Evolutionary conservation across 2,888 invertebrate species (phyloP), one percentile per base, ranked within the genome.

Genomic region (Diadegma fenestrale): DNA sequence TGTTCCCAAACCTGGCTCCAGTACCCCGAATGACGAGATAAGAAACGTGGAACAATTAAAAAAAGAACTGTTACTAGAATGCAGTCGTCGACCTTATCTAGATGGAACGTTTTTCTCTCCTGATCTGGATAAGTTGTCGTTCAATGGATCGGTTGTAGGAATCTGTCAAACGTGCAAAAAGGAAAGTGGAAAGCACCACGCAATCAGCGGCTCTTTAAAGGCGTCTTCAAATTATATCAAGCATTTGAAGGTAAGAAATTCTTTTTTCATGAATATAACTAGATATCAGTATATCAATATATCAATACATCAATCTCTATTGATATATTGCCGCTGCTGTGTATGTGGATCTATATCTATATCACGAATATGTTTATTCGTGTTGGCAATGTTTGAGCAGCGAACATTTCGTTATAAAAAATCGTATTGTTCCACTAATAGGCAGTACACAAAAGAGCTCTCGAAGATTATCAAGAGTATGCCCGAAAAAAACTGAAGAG

Each of bases 401-500:
- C 17, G 45, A 14, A 17, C 45, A 45, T 1, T 45, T 17, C 0
- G 17, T 45, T n/a, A n/a, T n/a, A 5, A 45, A 45, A 45, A 45
- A 17, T 45, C 0, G 17, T 45, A 17, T 17, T 17, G 4, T 45
- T 45, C 17, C 17, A 45, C 17, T 58, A 22, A 10, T n/a, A 63
- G 63, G 17, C 26, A 63, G 33, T 33, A 33, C 63, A 63, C 63
- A 33, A 30, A 4, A 63, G 63, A 33, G 33, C 12, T 4, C 33
- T 63, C 7, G 63, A 63, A 63, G 63, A 63, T 4, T 63, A 63
- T 17, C 14, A 33, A 2, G 63, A 14, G 8, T 63, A 63, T 63
- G 63, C 37, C 3, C 0, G 4, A 33, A 3, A 63, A 63, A 63
- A 6, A 3, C n/a, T n/a, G n/a, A 43, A 69, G 26, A 51, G 3